phyloP scores from a whole-genome alignment of 2,797 vertebrate species.

The Cossypha niveicapilla region DNA sequence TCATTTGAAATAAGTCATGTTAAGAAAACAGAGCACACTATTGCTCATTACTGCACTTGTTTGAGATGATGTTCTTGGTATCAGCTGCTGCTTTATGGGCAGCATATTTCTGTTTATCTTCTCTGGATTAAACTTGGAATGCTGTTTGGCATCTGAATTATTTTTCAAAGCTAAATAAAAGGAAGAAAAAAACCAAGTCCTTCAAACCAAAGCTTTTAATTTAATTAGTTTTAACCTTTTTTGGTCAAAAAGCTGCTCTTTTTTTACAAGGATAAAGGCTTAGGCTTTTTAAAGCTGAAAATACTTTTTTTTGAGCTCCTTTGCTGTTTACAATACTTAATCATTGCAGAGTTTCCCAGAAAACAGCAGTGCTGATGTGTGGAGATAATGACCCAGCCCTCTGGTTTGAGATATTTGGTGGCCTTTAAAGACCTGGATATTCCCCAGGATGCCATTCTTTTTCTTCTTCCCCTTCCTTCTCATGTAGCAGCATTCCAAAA shows the following conservation, averaged over 20 bases:
- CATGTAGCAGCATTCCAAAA: neutral
- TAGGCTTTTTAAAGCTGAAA: neutral
- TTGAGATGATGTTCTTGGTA: neutral
- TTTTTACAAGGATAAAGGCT: neutral
- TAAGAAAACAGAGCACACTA: neutral
- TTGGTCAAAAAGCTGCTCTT: neutral
- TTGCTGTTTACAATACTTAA: neutral
- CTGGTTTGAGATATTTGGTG: neutral
- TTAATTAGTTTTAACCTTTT: conserved; percentile 10
- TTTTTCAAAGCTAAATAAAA: conserved; percentile 45
- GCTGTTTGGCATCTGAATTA: conserved; percentile 7
- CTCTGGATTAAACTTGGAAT: conserved; percentile 32
- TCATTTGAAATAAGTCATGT: neutral
- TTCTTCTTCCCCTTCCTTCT: neutral
- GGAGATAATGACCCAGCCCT: neutral
- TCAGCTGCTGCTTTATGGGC: conserved; percentile 12
- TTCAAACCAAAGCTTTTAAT: neutral
- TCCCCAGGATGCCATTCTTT: neutral
- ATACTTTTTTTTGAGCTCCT: neutral
- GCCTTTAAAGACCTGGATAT: neutral
- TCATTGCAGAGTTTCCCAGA: neutral
- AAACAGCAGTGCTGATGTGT: neutral
- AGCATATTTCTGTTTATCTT: conserved; percentile 11
- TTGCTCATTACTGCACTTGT: neutral
- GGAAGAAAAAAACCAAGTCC: neutral